These are phyloP conservation scores for Triplophysa dalaica DNA, from an alignment of 2,113 vertebrate genomes.

Conservation along the genomic window DNA sequence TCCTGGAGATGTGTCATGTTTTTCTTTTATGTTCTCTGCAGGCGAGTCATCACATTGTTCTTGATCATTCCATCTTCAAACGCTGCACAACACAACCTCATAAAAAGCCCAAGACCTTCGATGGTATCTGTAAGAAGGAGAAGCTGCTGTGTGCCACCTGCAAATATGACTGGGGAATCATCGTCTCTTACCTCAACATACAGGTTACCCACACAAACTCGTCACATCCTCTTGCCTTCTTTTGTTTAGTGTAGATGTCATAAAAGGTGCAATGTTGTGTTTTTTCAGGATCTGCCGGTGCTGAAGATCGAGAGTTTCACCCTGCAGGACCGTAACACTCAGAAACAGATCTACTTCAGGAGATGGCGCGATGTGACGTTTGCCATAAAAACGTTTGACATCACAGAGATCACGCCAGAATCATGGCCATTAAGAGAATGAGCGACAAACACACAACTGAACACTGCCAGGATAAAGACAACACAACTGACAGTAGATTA, in stretches of 20 bases:
- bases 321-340: constrained; percentile 62
- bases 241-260: too few species aligned
- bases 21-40: constrained; percentile 28
- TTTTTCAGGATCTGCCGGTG: constrained; percentile 68
- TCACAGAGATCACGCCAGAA: constrained; percentile 56
- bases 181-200: constrained; percentile 67
- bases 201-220: constrained; percentile 30
- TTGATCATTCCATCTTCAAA: constrained; percentile 51
- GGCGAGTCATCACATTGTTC: constrained; percentile 55
- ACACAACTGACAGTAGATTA: too few species aligned
- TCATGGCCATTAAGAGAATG: neutral
- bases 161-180: constrained; percentile 75
- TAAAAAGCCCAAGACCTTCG: constrained; percentile 17
- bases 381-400: constrained; percentile 66
- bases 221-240: too few species aligned
- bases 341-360: constrained; percentile 50
- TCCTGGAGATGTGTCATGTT: too few species aligned
- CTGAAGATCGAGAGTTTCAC: constrained; percentile 80
- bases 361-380: constrained; percentile 73
- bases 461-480: too few species aligned
- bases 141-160: constrained; percentile 75
- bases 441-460: neutral
- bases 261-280: neutral
- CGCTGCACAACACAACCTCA: constrained; percentile 46
- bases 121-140: constrained; percentile 45